Base-by-base conservation (phyloP, 2,888 invertebrate species). In the Quadriops clusia region DNA sequence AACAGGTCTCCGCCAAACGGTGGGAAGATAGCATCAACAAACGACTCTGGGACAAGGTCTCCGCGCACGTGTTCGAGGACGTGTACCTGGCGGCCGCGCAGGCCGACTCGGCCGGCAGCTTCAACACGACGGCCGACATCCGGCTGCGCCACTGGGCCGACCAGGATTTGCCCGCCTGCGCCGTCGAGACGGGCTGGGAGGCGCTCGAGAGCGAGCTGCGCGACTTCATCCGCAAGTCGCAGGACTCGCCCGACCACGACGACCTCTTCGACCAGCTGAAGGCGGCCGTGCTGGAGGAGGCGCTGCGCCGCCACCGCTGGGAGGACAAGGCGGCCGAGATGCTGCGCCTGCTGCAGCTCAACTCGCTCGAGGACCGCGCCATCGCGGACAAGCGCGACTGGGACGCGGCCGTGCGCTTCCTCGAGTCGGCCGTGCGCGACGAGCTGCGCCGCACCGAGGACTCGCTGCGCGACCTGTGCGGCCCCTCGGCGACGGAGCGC, bases 71-170 rank as follows among this genome's bases (percentile, higher is more conserved):
- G 10, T 86, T 95, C 61, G 82, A 86, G 56, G 80, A 77, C 54
- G 84, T 98, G 49, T 95, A 95, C 61, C 70, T 97, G 44, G 93
- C 94, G 3, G 90, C 95, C 3, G 87, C 90, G 10, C 87, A 89
- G 56, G 71, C 74, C 42, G 81, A 18, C 6, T 39, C 40, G 45
- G 18, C 51, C 81, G 84, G 79, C 53, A 82, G 80, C 21, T 86
- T 86, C 58, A 86, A 86, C 58, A 86, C 86, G 0, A 72, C 79
- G 21, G 81, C 84, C 11, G 98, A 98, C 58, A 98, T 98, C 39
- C 89, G 90, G 56, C 68, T 99, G n/a, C 81, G 89, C 38, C 86
- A 94, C 48, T 98, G 97, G 95, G 89, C 94, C 0, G 94, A 97
- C 51, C 72, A 81, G 37, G 82, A 80, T 28, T 65, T 99, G 31